Base-by-base conservation (phyloP, 2,113 vertebrate genomes). In the Actenoides lindsayi region DNA sequence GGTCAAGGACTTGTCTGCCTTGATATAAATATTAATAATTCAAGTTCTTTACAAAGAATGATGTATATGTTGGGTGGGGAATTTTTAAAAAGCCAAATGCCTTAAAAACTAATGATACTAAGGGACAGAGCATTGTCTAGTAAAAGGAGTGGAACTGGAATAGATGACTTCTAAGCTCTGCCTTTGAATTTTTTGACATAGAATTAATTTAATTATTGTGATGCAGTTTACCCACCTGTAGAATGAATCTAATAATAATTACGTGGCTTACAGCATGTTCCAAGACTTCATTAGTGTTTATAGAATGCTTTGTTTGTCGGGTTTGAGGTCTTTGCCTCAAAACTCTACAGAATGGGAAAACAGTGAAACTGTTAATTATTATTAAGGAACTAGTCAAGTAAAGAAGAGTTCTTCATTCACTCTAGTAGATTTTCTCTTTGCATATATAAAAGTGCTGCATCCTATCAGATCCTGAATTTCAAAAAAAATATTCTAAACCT, bases 11-110 rank as follows among this genome's bases (percentile, higher is more conserved):
- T 92, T 80, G 14, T 73, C 67, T 80, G 23, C 67, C 50, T 83
- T 67, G 41, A 69, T 89, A 95, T 92, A 74, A 94, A 92, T 96
- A 94, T 92, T 93, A 93, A 89, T 93, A 35, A 63, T 94, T 90
- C 74, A 19, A 35, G 4, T 62, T 90, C 51, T 77, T 90, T 60
- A 62, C 15, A 81, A 78, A 80, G 15, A 93, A 56, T 35, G 11
- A 16, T 46, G n/a, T 31, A 33, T 54, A 46, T 16, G 9, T 74
- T 54, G 13, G 2, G 23, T 57, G 37, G 80, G 35, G 6, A 9
- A 37, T 28, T 82, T 44, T 90, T 79, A 37, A n/a, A 80, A 92
- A 92, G 11, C 46, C 50, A 70, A 56, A 20, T 19, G 68, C 50
- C 31, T 76, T 62, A 67, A 85, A 92, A 92, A 31, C 5, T 57